phyloP scores from a whole-genome alignment of 2,797 vertebrate species.

The Pitangus sulphuratus region DNA sequence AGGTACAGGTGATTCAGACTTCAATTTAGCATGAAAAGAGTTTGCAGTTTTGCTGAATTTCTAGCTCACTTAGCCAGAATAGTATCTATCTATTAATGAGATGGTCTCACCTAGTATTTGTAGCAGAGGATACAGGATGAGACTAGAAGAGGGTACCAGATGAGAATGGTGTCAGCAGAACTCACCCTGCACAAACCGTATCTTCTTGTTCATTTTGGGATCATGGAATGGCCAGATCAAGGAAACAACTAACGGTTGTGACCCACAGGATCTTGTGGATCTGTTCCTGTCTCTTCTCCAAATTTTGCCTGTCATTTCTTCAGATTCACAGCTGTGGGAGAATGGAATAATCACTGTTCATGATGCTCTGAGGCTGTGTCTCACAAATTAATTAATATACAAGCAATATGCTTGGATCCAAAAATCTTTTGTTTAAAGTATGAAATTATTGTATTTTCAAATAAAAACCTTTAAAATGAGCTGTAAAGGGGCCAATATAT shows the following conservation, averaged over 20 bases:
- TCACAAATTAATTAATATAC: neutral
- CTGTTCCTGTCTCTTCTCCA: neutral
- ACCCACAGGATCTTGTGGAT: neutral
- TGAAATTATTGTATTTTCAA: neutral
- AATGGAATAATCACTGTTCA: neutral
- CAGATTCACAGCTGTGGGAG: neutral
- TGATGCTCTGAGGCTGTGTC: neutral
- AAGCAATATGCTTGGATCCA: neutral
- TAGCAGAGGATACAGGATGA: neutral
- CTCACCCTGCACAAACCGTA: rapidly evolving
- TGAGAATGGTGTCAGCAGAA: neutral
- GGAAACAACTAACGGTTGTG: neutral
- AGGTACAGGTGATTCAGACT: neutral
- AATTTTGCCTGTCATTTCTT: neutral
- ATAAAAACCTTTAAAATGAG: neutral
- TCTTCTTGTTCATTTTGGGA: neutral
- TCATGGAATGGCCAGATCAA: neutral
- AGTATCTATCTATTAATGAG: neutral
- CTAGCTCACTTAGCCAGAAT: neutral
- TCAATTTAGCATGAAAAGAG: neutral
- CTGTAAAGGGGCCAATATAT: neutral
- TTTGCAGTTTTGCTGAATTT: neutral
- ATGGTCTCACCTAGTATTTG: neutral
- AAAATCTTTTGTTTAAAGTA: neutral
- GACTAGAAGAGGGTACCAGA: neutral